Base-by-base conservation (phyloP, 2,113 vertebrate species). In the Rhinopomastus cyanomelas region DNA sequence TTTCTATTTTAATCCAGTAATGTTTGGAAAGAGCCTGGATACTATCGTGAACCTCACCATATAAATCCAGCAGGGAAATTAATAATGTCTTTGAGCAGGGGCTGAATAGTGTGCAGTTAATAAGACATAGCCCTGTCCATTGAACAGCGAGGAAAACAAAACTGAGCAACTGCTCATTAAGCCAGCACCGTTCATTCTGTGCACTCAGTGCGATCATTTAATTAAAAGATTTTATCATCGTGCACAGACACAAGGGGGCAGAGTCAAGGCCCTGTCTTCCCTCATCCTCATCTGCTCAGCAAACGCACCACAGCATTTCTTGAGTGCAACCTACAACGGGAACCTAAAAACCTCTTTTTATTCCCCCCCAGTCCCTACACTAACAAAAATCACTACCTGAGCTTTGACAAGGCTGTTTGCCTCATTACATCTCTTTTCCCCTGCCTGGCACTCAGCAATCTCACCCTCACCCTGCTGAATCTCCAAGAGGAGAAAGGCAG, bases 131-230 rank as follows among this genome's bases (percentile, higher is more conserved):
- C 88, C 81, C 53, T 4, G 1, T 62, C 73, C 87, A 94, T 84
- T 94, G 90, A 93, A 78, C 1, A 1, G 61, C 0, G 1, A 84
- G 88, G 91, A 95, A 91, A 95, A 78, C 90, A 94, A 88, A 95
- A 95, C 6, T 95, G 94, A 96, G 94, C 94, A 95, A 95, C 94
- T 86, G 92, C 95, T 95, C 95, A 95, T 96, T 96, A 96, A 77
- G 90, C 3, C 2, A 93, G 90, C 34, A 89, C 92, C 3, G 90
- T 92, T 93, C 95, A 90, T 87, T 90, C 92, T 95, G 95, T 95
- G 95, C 95, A 88, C 78, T 94, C 92, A 78, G 59, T 61, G 81
- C 2, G 8, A 86, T 94, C 95, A 93, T 95, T 93, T 96, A 94
- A 95, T 96, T 96, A 95, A 65, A 90, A 94, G 92, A 95, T 95